phyloP scores from a whole-genome alignment of 2,888 invertebrate genomes.

The Halictus ligatus region DNA sequence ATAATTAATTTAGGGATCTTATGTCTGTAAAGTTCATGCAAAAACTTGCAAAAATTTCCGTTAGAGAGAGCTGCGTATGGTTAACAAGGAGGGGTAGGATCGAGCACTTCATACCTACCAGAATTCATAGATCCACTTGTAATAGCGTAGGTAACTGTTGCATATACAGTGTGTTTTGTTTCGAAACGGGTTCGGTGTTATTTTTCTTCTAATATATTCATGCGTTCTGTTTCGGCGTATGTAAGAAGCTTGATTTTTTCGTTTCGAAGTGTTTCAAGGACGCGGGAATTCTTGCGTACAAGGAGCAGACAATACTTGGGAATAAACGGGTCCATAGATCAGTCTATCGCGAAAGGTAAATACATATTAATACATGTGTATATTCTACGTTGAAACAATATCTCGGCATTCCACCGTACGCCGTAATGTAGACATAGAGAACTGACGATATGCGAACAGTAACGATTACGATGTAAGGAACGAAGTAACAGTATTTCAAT shows the following conservation, averaged over 20 bases:
- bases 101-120: slow-evolving; percentile 29
- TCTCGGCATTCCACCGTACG: slow-evolving; percentile 7
- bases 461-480: slow-evolving; percentile 37
- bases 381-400: slow-evolving; percentile 23
- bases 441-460: neutral
- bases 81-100: slow-evolving; percentile 26
- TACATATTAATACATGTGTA: slow-evolving; percentile 25
- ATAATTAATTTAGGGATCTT: neutral
- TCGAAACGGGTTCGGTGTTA: slow-evolving; percentile 50
- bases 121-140: slow-evolving; percentile 52
- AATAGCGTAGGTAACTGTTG: slow-evolving; percentile 24
- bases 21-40: slow-evolving; percentile 11
- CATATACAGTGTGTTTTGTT: slow-evolving; percentile 41
- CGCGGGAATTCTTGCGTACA: neutral
- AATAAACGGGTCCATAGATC: slow-evolving; percentile 43
- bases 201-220: slow-evolving; percentile 27
- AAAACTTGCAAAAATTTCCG: slow-evolving; percentile 7
- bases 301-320: slow-evolving; percentile 6
- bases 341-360: slow-evolving; percentile 43
- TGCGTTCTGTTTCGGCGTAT: slow-evolving; percentile 9
- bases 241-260: neutral
- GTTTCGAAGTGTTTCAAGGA: slow-evolving; percentile 21
- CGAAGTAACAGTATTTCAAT: slow-evolving; percentile 42
- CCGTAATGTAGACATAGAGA: neutral
- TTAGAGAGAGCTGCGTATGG: slow-evolving; percentile 21